Conservation (phyloP, 2,113 vertebrate genomes). For the Sakesphorus luctuosus region DNA sequence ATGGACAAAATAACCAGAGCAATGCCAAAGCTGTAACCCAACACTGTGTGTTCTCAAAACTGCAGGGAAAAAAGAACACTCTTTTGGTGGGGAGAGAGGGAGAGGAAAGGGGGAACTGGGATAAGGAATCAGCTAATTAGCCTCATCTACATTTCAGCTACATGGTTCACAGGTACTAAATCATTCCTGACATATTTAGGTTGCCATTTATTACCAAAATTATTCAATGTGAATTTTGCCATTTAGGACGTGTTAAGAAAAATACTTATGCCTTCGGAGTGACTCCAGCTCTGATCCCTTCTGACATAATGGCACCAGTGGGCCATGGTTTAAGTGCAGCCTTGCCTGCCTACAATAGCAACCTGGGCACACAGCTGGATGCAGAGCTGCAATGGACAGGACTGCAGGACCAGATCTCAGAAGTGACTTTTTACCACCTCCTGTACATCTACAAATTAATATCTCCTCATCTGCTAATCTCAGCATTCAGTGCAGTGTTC, state of each 20-base stretch:
- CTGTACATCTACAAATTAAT: neutral
- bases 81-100: conserved; percentile 3
- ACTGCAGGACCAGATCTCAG: neutral
- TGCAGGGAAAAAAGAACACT: neutral
- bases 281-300: conserved; percentile 52
- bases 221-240: conserved; percentile 69
- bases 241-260: conserved; percentile 39
- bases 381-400: neutral
- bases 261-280: conserved; percentile 55
- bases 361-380: neutral
- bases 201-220: conserved; percentile 76
- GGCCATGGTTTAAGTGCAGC: neutral
- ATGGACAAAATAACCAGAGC: conserved; percentile 64
- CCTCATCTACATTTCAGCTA: conserved; percentile 75
- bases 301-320: conserved; percentile 29
- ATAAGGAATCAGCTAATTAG: conserved; percentile 75
- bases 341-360: neutral
- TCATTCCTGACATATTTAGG: conserved; percentile 76
- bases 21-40: conserved; percentile 67
- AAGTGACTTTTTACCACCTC: neutral
- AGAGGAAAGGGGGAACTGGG: neutral
- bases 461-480: neutral
- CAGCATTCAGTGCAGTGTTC: neutral
- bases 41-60: conserved; percentile 21
- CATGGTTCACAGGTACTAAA: conserved; percentile 70